Conservation (phyloP, 2,113 vertebrate species). For the Dicentrarchus labrax region DNA sequence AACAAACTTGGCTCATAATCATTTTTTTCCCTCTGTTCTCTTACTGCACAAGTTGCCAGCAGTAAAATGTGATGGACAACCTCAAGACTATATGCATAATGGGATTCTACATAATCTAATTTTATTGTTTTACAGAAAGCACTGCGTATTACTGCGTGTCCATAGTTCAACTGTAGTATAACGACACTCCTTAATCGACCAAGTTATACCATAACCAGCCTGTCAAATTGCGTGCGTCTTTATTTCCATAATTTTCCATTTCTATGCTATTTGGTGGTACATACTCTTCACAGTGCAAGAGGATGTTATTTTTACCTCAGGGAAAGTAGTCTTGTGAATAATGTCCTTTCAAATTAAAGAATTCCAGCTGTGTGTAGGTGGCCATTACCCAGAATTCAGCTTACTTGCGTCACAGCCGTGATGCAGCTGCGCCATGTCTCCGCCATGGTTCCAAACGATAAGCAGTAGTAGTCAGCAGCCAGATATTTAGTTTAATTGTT, state of each 20-base stretch:
- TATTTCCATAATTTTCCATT: not conserved
- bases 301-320: conserved; percentile 6
- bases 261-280: not conserved
- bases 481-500: not conserved
- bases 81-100: conserved; percentile 17
- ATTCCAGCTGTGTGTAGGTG: conserved; percentile 7
- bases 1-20: conserved; percentile 16
- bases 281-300: not conserved
- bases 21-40: not conserved
- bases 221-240: not conserved
- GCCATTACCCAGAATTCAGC: conserved; percentile 2
- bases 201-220: conserved; percentile 15
- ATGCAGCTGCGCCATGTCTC: not conserved
- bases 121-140: conserved; percentile 34
- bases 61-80: conserved; percentile 28
- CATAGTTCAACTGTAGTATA: conserved; percentile 11
- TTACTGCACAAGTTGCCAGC: conserved; percentile 2
- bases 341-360: not conserved
- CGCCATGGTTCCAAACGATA: not conserved
- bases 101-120: conserved; percentile 27
- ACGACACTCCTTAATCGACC: not conserved
- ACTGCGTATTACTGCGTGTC: not conserved
- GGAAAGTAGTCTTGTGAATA: conserved; percentile 3
- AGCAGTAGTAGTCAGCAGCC: not conserved
- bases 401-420: not conserved